Evolutionary conservation across 2,113 vertebrate species (phyloP), one percentile per base, ranked within the genome.

Genomic region (Neodon shergylaensis): DNA sequence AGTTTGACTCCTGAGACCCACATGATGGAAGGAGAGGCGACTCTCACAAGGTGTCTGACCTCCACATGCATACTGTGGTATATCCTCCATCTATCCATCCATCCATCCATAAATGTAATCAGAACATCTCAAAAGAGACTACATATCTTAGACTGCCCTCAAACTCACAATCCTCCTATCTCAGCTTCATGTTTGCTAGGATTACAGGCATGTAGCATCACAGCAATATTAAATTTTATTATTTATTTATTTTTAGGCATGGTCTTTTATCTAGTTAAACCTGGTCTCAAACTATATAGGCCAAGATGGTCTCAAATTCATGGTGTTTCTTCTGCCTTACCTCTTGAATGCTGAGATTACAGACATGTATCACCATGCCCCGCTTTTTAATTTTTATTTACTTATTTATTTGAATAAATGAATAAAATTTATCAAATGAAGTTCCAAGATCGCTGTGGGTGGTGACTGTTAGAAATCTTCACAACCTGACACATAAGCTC

Each of bases 401-500:
- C 42, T 76, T 88, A 42, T 63, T 63, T 76, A 13, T 65, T 76
- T 88, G 68, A 93, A 68, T 94, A 93, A 97, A 68, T 63, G 16
- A 95, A 77, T 76, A 83, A 95, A 85, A 39, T 90, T 39, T 96
- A 52, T 96, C 47, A 90, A 77, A 90, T 49, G 44, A 73, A 7
- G 1, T 91, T 96, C 85, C 61, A 33, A 88, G 61, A 81, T 95
- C 72, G 70, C 87, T 94, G 61, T 52, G 79, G 79, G 93, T 94
- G 88, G 78, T 63, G 61, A 26, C 19, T 81, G 58, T 82, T 88
- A 94, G 90, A 97, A 42, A 84, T 87, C 74, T 79, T 76, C 52
- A 76, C 78, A 96, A 88, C 10, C 54, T 81, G 90, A n/a, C 66
- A 73, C 14, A 28, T 91, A 83, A 91, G 31, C 39, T 92, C 68